Base-by-base conservation (phyloP, 1,140 invertebrate species). In the Argopecten irradians region DNA sequence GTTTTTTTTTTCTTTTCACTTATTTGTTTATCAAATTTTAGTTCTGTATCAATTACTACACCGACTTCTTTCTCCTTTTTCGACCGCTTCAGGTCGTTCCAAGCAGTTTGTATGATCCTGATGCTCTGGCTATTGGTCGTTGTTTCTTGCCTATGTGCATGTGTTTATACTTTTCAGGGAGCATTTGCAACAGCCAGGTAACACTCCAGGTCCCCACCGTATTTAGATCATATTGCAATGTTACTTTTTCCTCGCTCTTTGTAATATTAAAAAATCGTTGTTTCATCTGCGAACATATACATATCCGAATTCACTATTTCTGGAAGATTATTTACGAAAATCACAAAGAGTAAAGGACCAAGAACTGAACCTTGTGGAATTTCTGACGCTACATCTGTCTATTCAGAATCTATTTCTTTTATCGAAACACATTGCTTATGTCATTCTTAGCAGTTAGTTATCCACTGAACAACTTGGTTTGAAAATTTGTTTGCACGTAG, bases 331-430 rank as follows among this genome's bases (percentile, higher is more conserved):
- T 91, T 92, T 9, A 90, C 90, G 83, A 86, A 92, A 13, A 93
- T 83, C 0, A 91, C 39, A 46, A 89, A 93, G n/a, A 93, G 88
- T n/a, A 89, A 8, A 19, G 91, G 92, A 0, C 88, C 91, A 7
- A 93, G 46, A 9, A 93, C 86, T 9, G 87, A 91, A 22, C 92
- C 92, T 87, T 93, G 86, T 1, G 90, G 90, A 8, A 93, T 89
- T n/a, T 87, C 90, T 82, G 88, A 88, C n/a, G 86, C 88, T 16
- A 91, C 86, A 2, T 35, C 32, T 39, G 35, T 43, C 89, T 84
- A 87, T 8, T 83, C 34, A 39, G 91, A 91, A 22, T 35, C n/a
- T 28, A 28, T 46, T n/a, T 34, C 84, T 46, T 90, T 91, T 11
- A 92, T 33, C 16, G 36, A 32, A 0, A 92, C 90, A 36, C 84